phyloP scores from a whole-genome alignment of 1,140 invertebrate species.

The Ips typographus region DNA sequence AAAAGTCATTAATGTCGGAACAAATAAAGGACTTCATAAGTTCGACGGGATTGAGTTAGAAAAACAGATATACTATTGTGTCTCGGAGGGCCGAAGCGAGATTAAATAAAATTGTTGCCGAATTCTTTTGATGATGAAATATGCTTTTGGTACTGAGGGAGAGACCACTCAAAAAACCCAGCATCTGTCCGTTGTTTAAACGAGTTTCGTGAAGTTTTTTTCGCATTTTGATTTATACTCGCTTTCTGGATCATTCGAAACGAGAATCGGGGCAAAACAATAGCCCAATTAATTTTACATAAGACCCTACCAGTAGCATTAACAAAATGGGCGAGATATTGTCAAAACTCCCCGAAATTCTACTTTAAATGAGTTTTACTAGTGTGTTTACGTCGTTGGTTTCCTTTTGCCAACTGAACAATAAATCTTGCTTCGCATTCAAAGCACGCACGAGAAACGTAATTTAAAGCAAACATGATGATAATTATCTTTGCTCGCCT shows the following conservation, averaged over 20 bases:
- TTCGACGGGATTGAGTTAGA: constrained; percentile 26
- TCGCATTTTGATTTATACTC: not conserved
- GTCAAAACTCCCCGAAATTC: not conserved
- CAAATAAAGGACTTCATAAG: constrained; percentile 30
- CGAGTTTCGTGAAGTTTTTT: not conserved
- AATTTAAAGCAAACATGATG: constrained; percentile 16
- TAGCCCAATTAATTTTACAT: not conserved
- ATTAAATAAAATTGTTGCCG: constrained; percentile 19
- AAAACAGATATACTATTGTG: constrained; percentile 28
- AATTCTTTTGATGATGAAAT: constrained; percentile 13
- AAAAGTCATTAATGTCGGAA: constrained; percentile 31
- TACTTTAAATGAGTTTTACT: constrained; percentile 4
- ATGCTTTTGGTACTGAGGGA: constrained; percentile 6
- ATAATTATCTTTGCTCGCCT: constrained; percentile 11
- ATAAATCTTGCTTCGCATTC: constrained; percentile 10
- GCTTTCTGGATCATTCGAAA: too few relatives aligned
- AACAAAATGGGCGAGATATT: not conserved
- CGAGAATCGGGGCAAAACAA: too few relatives aligned
- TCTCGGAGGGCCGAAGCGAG: not conserved
- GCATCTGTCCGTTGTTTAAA: not conserved
- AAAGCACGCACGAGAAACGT: constrained; percentile 17
- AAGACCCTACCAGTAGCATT: not conserved
- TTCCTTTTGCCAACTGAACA: constrained; percentile 2
- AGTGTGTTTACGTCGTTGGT: constrained; percentile 2
- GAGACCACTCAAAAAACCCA: not conserved